Percentiles rank a stretch among this genome's conserved stretches.
Conservation (phyloP, 2,888 invertebrate species). For the Dendrolimus houi region DNA sequence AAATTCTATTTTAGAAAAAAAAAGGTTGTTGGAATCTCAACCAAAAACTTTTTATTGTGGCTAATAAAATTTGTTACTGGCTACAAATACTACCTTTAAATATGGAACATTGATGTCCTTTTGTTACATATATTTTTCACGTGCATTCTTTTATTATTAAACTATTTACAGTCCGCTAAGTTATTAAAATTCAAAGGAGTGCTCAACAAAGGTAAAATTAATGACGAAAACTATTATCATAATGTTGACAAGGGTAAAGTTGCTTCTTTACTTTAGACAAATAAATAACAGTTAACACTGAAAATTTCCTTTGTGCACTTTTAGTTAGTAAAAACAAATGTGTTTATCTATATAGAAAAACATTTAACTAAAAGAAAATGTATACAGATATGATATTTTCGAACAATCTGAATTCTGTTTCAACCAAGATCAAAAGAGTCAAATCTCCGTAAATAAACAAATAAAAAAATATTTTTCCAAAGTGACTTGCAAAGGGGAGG, state of each 20-base stretch:
- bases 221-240: too few species aligned
- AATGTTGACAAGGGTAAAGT: too few species aligned
- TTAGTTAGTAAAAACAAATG: not conserved
- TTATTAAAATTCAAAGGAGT: too few species aligned
- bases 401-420: constrained; percentile 49
- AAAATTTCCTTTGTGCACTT: constrained; percentile 10
- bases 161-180: too few species aligned
- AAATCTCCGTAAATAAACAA: constrained; percentile 67
- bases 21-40: too few species aligned
- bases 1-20: too few species aligned
- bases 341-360: constrained; percentile 21
- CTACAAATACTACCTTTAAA: too few species aligned
- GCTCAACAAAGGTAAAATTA: not conserved
- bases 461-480: constrained; percentile 63
- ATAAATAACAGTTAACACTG: not conserved
- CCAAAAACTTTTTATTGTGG: constrained; percentile 17
- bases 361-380: constrained; percentile 31
- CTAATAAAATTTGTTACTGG: too few species aligned
- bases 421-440: constrained; percentile 65
- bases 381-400: constrained; percentile 41
- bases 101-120: too few species aligned
- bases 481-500: constrained; percentile 55
- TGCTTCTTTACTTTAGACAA: not conserved
- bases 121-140: too few species aligned
- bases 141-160: too few species aligned